Base-by-base conservation (phyloP, 2,888 invertebrate genomes). In the Pheosia tremula region DNA sequence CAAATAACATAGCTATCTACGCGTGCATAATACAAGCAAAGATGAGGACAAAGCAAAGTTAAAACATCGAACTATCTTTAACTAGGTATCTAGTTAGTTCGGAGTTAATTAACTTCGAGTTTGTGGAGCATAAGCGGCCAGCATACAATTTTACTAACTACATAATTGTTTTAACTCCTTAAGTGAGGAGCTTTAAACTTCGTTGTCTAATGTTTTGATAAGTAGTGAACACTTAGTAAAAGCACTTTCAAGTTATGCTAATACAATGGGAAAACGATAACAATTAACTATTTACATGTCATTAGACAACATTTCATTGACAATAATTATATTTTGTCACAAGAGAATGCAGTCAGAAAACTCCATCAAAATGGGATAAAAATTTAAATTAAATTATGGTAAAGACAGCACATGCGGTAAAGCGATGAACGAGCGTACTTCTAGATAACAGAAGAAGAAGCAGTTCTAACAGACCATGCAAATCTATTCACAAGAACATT, bases 121-220 rank as follows among this genome's bases (percentile, higher is more conserved):
- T 47, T 47, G n/a, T 47, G 43, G 36, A 54, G n/a, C 50, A 59
- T 56, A 38, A 6, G 39, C 50, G 13, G 43, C 41, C 53, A 47
- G 54, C 11, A 38, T 53, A 41, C 38, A 57, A 56, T 57, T 56
- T 60, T 47, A 5, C 36, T 13, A 43, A 41, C 5, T 50, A 11
- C 56, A 50, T 60, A 9, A 54, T 52, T 43, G 43, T 4, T 43
- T 59, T 54, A 45, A 54, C 59, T 13, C 5, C 37, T 54, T 37
- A 37, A 58, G 59, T 54, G n/a, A 10, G 13, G 39, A 37, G 38
- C 50, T 39, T 50, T n/a, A 57, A 24, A 50, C 47, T 47, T 47
- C n/a, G 47, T 47, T n/a, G 47, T 47, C 47, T n/a, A 47, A 47
- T 6, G 47, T 11, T 47, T 47, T 47, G 5, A 4, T 47, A 47